Base-by-base conservation (phyloP, 64 coral and sea anemone species). In the Pocillopora verrucosa region DNA sequence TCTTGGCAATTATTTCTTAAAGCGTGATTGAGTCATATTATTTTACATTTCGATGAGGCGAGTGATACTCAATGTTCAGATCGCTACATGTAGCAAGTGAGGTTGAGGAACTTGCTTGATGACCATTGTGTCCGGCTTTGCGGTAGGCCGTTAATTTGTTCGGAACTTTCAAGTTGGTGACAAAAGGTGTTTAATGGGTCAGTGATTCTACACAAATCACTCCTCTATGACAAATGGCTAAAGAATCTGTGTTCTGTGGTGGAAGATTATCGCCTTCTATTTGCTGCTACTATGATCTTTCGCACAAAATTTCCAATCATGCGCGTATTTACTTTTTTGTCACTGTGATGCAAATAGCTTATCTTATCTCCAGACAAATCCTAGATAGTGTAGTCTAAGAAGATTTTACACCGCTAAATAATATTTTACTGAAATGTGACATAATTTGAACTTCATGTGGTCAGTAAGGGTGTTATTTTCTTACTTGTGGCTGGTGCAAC, bases 191-290 rank as follows among this genome's bases (percentile, higher is more conserved):
- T 16, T 70, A 51, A 77, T 56, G 15, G 35, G 16, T 77, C 75
- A 3, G 75, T 77, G 22, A 45, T 56, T 36, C 19, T 57, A 58
- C n/a, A 56, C 19, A 10, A 20, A 13, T 83, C 19, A 36, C 26
- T 3, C 36, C 26, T 51, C 41, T 7, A 7, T 51, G 41, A 51
- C 41, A 51, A 38, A 16, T 51, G 20, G n/a, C 61, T 45, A 61
- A 83, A 16, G 80, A 83, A 67, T 83, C 16, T 67, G 68, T 83
- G 36, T 68, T 68, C 68, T 56, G 34, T 68, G 67, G 7, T 25
- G 4, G n/a, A 20, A 80, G 16, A 60, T 34, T 80, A 51, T 51
- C 41, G 41, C 41, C 7, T 51, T 4, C 41, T 51, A 51, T 7
- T 51, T 7, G 41, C 41, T 51, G 41, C 41, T 51, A 4, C 41